phyloP scores from a whole-genome alignment of 2,888 invertebrate species.

The Brachycybe producta region DNA sequence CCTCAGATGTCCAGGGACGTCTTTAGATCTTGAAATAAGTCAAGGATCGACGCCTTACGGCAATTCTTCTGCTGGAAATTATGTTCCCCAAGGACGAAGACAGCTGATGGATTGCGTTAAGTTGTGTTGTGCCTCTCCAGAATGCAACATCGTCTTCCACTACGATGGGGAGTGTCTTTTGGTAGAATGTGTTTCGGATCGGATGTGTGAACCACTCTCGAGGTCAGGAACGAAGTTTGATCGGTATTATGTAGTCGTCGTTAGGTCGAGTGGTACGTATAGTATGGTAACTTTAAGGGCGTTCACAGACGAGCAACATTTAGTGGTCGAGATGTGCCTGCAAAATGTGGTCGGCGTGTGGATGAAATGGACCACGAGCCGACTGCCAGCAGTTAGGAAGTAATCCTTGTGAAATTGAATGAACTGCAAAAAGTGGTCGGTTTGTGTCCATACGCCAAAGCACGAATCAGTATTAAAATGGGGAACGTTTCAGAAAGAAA shows the following conservation, averaged over 20 bases:
- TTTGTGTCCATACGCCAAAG: no score
- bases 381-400: no score
- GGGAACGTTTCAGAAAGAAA: not conserved
- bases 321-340: no score
- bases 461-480: not conserved
- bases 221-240: conserved; percentile 23
- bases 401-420: no score
- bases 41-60: conserved; percentile 14
- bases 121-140: conserved; percentile 50
- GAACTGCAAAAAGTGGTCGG: no score
- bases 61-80: conserved; percentile 13
- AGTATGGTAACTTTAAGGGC: no score
- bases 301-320: no score
- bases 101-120: conserved; percentile 45
- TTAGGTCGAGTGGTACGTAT: conserved; percentile 19
- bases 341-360: no score
- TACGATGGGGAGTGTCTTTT: conserved; percentile 56
- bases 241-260: conserved; percentile 22
- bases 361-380: not conserved
- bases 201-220: conserved; percentile 23
- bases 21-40: not conserved
- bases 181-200: conserved; percentile 22
- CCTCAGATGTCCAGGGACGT: not conserved
- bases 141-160: conserved; percentile 67
- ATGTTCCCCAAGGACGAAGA: not conserved